These are phyloP conservation scores for Chironomus striatipennis DNA, from an alignment of 1,140 invertebrate genomes.

Conservation along the genomic window DNA sequence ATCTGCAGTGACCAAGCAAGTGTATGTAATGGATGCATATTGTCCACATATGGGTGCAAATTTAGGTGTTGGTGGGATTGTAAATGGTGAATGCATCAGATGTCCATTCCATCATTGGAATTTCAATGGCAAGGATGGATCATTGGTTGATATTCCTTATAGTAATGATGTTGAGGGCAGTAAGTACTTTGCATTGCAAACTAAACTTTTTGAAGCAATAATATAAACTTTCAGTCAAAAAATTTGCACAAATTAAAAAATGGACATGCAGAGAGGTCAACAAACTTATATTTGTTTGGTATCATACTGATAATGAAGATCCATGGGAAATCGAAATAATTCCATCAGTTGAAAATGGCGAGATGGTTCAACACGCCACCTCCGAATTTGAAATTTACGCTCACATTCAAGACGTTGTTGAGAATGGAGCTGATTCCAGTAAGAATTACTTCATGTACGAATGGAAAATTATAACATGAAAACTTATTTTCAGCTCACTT, in stretches of 20 bases:
- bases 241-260: constrained; percentile 49
- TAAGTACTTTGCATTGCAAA: neutral
- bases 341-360: constrained; percentile 45
- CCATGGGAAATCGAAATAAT: constrained; percentile 64
- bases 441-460: too few species aligned
- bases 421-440: constrained; percentile 71
- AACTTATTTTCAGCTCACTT: constrained; percentile 61
- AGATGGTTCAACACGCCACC: constrained; percentile 60
- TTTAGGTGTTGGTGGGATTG: constrained; percentile 64
- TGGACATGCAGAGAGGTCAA: constrained; percentile 63
- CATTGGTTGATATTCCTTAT: constrained; percentile 63
- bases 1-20: constrained; percentile 48
- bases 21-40: constrained; percentile 69
- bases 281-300: constrained; percentile 72
- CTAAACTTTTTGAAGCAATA: too few species aligned
- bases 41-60: constrained; percentile 87
- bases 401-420: constrained; percentile 82
- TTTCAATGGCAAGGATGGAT: constrained; percentile 63
- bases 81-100: constrained; percentile 66
- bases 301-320: constrained; percentile 60
- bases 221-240: constrained; percentile 45
- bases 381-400: constrained; percentile 67
- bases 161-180: constrained; percentile 28
- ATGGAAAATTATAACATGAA: too few species aligned
- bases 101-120: constrained; percentile 86